phyloP scores from a whole-genome alignment of 2,113 vertebrate species.

The Emydura subglobosa region DNA sequence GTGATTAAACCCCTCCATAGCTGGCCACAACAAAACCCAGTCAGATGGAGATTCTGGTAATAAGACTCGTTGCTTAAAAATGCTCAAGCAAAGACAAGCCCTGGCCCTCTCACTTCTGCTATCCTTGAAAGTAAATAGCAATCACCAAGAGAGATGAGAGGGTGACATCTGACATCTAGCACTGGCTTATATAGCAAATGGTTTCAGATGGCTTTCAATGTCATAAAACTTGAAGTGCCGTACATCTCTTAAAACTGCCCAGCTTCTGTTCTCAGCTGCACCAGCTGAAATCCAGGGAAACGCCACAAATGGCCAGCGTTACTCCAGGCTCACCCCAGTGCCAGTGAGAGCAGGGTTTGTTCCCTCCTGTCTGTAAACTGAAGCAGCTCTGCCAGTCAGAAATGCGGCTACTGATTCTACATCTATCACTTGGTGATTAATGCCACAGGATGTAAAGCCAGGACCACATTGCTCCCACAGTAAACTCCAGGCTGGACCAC shows the following conservation, averaged over 20 bases:
- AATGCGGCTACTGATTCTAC: neutral
- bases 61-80: rapidly evolving
- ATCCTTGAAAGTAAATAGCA: neutral
- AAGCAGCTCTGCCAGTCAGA: neutral
- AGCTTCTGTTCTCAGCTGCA: neutral
- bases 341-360: neutral
- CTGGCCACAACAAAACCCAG: neutral
- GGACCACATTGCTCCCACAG: neutral
- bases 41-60: rapidly evolving
- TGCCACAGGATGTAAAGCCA: neutral
- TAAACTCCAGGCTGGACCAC: neutral
- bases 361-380: neutral
- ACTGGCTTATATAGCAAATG: neutral
- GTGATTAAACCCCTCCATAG: rapidly evolving
- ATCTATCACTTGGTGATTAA: neutral
- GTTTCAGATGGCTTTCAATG: constrained; percentile 31
- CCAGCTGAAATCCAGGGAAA: rapidly evolving
- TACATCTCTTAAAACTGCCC: rapidly evolving
- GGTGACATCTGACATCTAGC: neutral
- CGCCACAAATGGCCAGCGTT: neutral
- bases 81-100: neutral
- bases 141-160: neutral
- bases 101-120: neutral
- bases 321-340: too few relatives aligned
- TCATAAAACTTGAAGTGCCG: rapidly evolving